Evolutionary conservation across 2,888 invertebrate genomes (phyloP).

Genomic region (Melipona bicolor): DNA sequence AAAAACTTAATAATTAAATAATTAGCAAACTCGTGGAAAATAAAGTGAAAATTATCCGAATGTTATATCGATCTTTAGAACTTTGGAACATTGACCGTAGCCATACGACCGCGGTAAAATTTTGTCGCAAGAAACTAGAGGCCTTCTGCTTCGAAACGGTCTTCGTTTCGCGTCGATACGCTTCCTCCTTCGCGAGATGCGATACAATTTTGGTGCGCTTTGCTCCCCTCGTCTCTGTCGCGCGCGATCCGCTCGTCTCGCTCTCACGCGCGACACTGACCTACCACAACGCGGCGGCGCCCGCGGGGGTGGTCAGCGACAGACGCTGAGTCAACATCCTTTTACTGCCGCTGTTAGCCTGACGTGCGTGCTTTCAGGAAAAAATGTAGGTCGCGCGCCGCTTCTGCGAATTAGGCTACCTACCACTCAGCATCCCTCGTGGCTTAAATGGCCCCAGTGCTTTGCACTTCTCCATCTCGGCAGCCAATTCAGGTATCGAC

Average conservation of each 20-base stretch:
- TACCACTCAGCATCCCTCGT: background rate
- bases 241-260: background rate
- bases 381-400: slow-evolving; percentile 17
- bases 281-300: background rate
- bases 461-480: slow-evolving; percentile 10
- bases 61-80: too few species aligned
- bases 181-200: background rate
- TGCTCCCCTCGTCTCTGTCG: background rate
- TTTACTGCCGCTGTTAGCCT: slow-evolving; percentile 4
- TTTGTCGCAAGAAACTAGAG: background rate
- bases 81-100: background rate
- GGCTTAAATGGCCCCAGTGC: background rate
- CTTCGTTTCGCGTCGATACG: background rate
- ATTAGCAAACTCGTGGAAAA: background rate
- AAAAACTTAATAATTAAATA: too few species aligned
- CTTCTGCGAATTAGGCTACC: background rate
- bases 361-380: slow-evolving; percentile 1
- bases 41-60: background rate
- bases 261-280: background rate
- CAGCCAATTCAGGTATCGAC: slow-evolving; percentile 15
- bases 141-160: background rate
- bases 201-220: background rate
- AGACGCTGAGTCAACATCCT: slow-evolving; percentile 12
- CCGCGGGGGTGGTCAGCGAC: slow-evolving; percentile 19
- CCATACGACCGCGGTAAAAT: background rate